Base-by-base conservation (phyloP, 2,113 vertebrate species). In the Proterorhinus semilunaris region DNA sequence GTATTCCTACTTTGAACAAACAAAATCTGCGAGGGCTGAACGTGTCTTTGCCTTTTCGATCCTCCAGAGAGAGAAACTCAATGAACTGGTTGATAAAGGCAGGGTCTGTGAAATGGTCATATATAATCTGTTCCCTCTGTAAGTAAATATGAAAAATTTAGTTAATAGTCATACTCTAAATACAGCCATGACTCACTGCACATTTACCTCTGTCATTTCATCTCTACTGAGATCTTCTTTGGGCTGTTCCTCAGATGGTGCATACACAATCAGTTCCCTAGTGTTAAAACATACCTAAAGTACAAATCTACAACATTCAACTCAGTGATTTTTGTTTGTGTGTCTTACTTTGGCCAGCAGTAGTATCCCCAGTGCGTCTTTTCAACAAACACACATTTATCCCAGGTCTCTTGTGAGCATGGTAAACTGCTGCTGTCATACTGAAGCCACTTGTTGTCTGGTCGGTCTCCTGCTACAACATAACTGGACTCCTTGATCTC, bases 291-390 rank as follows among this genome's bases (percentile, higher is more conserved):
- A 65, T 10, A 5, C 21, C 9, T 10, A 63, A 78, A 71, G 1
- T 1, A 21, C 17, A 36, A 8, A 69, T 8, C 7, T 16, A 2
- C 5, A 21, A 42, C 10, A 46, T 10, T 51, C 11, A 63, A 4
- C 63, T 63, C 43, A 58, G 6, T 7, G 61, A n/a, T n/a, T n/a
- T n/a, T n/a, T n/a, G n/a, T n/a, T n/a, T n/a, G n/a, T n/a, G n/a
- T n/a, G n/a, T n/a, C n/a, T 12, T 90, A 98, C 97, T 84, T 93
- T 75, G 97, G 97, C 97, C 97, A 99, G 47, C 90, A 92, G 44
- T 96, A 98, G 82, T 98, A 99, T 7, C 97, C 97, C 97, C 97
- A 99, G 78, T 99, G 97, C 1, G 97, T 99, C 84, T 99, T 99
- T 75, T 98, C 97, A 86, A 99, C 95, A 83, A 98, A 99, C 62